Base-by-base conservation (phyloP, 2,888 invertebrate species). In the Thereva nobilitata region DNA sequence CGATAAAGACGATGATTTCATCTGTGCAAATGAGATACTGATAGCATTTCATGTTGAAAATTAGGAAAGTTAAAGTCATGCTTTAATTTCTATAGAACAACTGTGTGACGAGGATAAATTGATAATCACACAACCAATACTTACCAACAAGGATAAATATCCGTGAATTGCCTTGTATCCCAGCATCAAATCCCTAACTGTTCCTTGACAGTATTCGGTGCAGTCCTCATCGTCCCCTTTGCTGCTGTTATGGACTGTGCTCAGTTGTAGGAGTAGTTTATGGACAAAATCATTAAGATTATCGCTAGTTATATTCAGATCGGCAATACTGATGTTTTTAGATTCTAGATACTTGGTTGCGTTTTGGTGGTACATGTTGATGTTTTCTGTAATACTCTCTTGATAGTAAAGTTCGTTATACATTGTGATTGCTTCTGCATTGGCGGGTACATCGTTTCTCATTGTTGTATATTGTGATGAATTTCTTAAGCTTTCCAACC, bases 61-160 rank as follows among this genome's bases (percentile, higher is more conserved):
- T n/a, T n/a, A n/a, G 23, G 23, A 23, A 23, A 23, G 23, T 23
- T 23, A 23, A 23, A 23, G 23, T 23, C 23, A 2, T 2, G 23
- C 23, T 23, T 23, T 2, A 23, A 23, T 23, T 23, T 23, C 23
- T 2, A 23, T 23, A 23, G 23, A 9, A 4, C 0, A 42, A 4
- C 3, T n/a, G 4, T 3, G 4, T 4, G 42, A 42, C 2, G 3
- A n/a, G n/a, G 7, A 23, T 5, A 49, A 49, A 49, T 12, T 4
- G 2, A 49, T 23, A 47, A n/a, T 9, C 10, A 8, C 4, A 37
- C 6, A 5, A n/a, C 4, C 9, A 9, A 40, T 74, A 83, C 86
- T 85, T 75, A 95, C 92, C 72, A 90, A 82, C 9, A 95, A 83
- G 61, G 93, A 90, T 70, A 92, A 84, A 78, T 92, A 93, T 68